Percentiles rank a stretch among this genome's conserved stretches.
Evolutionary conservation across 1,140 invertebrate species (phyloP).

Genomic region (Macrotrachela quadricornifera): DNA sequence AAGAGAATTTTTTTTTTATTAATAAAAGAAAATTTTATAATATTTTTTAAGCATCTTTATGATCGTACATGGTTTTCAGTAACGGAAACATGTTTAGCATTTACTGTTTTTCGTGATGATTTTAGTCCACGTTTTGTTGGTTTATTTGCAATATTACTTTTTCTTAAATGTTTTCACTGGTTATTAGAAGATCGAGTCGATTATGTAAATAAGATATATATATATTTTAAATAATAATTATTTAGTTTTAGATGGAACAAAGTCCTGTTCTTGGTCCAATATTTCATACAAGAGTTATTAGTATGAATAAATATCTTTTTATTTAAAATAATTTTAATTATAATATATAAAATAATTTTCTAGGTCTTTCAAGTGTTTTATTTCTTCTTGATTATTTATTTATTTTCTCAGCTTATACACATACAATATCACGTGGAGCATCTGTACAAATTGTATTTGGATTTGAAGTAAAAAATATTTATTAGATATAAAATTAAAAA

Average conservation of each 20-base stretch:
- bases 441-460: conserved; percentile 96
- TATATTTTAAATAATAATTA: background rate
- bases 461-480: conserved; percentile 47
- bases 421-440: conserved; percentile 74
- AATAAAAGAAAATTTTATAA: background rate
- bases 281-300: conserved; percentile 74
- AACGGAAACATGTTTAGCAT: conserved; percentile 92
- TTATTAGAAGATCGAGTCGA: conserved; percentile 92
- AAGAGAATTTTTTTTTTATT: conserved; percentile 2
- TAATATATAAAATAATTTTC: no score
- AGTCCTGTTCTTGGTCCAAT: conserved; percentile 83
- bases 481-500: background rate
- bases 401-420: conserved; percentile 77
- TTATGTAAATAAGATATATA: conserved; percentile 51
- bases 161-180: conserved; percentile 99
- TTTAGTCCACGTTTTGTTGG: conserved; percentile 96
- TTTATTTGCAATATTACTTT: conserved; percentile 79
- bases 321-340: no score
- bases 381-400: conserved; percentile 64
- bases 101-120: conserved; percentile 96
- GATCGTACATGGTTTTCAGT: conserved; percentile 97
- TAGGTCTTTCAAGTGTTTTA: conserved; percentile 51
- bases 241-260: conserved; percentile 69
- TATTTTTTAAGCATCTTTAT: conserved; percentile 62
- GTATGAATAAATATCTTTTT: no score